phyloP scores from a whole-genome alignment of 2,797 vertebrate genomes.

The Pitangus sulphuratus region DNA sequence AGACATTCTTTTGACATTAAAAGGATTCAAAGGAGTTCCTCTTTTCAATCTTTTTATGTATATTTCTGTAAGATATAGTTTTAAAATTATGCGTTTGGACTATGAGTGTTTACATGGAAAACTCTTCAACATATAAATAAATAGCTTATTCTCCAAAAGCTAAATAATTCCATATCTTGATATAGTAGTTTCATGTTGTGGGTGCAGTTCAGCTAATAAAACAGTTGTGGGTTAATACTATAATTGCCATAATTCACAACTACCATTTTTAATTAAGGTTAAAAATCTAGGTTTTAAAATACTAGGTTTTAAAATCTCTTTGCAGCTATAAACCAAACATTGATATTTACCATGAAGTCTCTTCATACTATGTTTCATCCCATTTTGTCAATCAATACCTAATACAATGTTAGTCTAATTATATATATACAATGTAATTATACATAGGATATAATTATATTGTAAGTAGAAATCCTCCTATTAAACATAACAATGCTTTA shows the following conservation, averaged over 20 bases:
- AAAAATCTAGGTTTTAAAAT: no score
- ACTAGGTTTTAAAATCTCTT: background rate
- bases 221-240: background rate
- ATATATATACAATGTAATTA: background rate
- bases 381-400: slow-evolving; percentile 34
- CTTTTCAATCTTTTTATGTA: background rate
- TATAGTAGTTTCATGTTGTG: background rate
- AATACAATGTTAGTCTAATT: slow-evolving; percentile 8
- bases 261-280: background rate
- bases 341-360: slow-evolving; percentile 30
- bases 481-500: background rate
- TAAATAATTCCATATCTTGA: background rate
- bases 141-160: background rate
- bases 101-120: background rate
- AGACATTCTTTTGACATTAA: background rate
- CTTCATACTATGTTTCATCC: background rate
- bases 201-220: background rate
- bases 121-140: background rate
- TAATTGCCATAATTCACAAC: background rate
- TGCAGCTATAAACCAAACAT: background rate
- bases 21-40: background rate
- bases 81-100: background rate
- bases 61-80: background rate
- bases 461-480: background rate
- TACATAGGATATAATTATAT: background rate